Evolutionary conservation across 2,888 invertebrate genomes (phyloP), one percentile per base, ranked within the genome.

Genomic region (Diarsia mendica): DNA sequence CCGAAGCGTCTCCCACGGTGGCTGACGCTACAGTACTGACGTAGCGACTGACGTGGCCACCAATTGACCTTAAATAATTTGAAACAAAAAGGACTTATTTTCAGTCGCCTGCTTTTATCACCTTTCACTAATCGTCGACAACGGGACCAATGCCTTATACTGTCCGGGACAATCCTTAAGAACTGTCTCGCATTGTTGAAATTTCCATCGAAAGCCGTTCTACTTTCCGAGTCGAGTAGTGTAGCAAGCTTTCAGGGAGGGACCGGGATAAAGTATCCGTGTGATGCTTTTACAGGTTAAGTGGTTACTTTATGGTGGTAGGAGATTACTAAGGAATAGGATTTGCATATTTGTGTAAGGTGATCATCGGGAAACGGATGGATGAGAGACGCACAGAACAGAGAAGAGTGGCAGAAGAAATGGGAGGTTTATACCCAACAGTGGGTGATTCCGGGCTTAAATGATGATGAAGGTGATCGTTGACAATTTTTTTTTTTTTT

Each of bases 121-220:
- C n/a, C 9, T 23, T 44, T 23, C 3, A 9, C 1, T 23, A 13
- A 44, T 44, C 63, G 63, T 11, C 8, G 9, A 23, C 63, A 5
- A 1, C 6, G 63, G n/a, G 44, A 63, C 44, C 20, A 0, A 1
- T 44, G 44, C 63, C 44, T 84, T 81, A 87, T 80, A 68, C 77
- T 85, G 80, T 82, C 77, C 72, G 69, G 53, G 67, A 81, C 85
- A 82, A 87, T 85, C 76, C 78, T 80, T 72, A 75, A 82, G 87
- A 85, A 80, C 83, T 76, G 77, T 76, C 77, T 46, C 39, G 80
- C 70, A 85, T 86, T 87, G 87, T 86, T 82, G 80, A 71, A 75
- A 77, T 85, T 79, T 86, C 70, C 78, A 87, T 86, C 87, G 83
- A 79, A 83, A 85, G 80, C 75, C 61, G 85, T 66, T 68, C 86